These are phyloP conservation scores for Aptenodytes patagonicus DNA, from an alignment of 2,113 vertebrate genomes.

Conservation along the genomic window DNA sequence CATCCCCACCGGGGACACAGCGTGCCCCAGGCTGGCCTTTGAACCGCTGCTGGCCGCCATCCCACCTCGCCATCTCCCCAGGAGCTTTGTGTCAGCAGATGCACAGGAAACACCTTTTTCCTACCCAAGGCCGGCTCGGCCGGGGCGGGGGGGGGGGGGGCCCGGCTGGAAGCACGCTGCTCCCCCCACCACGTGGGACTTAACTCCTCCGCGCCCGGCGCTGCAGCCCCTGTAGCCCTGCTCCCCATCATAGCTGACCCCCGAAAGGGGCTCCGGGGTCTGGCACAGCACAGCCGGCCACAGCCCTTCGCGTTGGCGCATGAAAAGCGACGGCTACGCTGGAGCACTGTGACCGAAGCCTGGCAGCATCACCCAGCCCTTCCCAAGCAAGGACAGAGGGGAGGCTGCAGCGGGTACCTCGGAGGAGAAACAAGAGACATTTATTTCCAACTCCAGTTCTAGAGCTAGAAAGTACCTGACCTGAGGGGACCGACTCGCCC, in stretches of 20 bases:
- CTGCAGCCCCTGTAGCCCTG: neutral
- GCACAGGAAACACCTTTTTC: conserved; percentile 75
- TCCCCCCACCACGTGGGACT: neutral
- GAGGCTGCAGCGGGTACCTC: neutral
- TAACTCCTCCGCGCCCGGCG: neutral
- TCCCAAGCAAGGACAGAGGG: neutral
- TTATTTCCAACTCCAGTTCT: conserved; percentile 27
- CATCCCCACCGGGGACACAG: fast-evolving
- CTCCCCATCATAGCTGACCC: neutral
- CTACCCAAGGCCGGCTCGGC: neutral
- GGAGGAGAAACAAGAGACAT: neutral
- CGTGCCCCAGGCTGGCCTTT: neutral
- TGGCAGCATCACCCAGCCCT: neutral
- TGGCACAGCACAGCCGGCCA: no score
- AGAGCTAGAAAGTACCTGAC: neutral
- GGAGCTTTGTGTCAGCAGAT: conserved; percentile 55
- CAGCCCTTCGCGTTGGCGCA: neutral
- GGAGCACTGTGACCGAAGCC: neutral
- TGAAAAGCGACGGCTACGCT: fast-evolving
- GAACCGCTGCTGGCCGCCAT: neutral
- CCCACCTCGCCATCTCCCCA: neutral
- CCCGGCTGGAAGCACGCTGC: neutral
- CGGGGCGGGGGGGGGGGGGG: no score
- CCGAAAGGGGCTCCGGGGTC: neutral
- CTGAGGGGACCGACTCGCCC: fast-evolving